Percentiles rank a stretch among this genome's conserved stretches.
Evolutionary conservation across 2,888 invertebrate genomes (phyloP).

Genomic region (Calameuta idolon): DNA sequence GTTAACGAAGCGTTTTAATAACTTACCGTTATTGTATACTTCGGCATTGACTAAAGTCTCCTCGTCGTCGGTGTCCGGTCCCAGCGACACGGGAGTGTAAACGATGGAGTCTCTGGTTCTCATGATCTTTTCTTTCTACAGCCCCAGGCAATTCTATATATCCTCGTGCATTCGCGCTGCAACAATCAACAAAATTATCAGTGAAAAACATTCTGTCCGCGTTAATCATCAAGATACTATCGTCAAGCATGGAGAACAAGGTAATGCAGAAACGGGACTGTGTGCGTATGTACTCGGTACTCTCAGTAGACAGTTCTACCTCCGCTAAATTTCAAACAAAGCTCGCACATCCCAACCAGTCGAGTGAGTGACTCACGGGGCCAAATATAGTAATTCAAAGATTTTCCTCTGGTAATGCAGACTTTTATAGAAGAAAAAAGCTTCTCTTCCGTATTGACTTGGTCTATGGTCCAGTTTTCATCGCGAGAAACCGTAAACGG

Average conservation of each 20-base stretch:
- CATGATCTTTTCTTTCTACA: constrained; percentile 37
- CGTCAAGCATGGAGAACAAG: neutral
- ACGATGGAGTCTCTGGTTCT: constrained; percentile 61
- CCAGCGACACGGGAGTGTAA: constrained; percentile 63
- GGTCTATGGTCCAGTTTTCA: neutral
- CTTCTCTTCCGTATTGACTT: neutral
- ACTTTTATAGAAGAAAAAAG: constrained; percentile 11
- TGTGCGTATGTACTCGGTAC: neutral
- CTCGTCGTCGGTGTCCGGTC: constrained; percentile 64
- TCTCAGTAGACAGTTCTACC: neutral
- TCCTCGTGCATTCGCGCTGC: neutral
- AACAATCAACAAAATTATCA: neutral
- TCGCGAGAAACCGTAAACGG: neutral
- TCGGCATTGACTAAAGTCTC: constrained; percentile 64
- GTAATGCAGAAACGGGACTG: neutral
- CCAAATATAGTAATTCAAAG: constrained; percentile 46
- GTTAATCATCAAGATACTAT: neutral
- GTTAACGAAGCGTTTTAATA: neutral
- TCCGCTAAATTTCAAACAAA: constrained; percentile 10
- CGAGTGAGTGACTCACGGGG: constrained; percentile 39
- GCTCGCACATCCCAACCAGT: constrained; percentile 5
- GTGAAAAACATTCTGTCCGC: neutral
- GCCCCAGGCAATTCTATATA: neutral
- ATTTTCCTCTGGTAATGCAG: constrained; percentile 13
- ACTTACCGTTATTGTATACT: constrained; percentile 60